Evolutionary conservation across 1,140 invertebrate species (phyloP).

Genomic region (Drosophila obscura): DNA sequence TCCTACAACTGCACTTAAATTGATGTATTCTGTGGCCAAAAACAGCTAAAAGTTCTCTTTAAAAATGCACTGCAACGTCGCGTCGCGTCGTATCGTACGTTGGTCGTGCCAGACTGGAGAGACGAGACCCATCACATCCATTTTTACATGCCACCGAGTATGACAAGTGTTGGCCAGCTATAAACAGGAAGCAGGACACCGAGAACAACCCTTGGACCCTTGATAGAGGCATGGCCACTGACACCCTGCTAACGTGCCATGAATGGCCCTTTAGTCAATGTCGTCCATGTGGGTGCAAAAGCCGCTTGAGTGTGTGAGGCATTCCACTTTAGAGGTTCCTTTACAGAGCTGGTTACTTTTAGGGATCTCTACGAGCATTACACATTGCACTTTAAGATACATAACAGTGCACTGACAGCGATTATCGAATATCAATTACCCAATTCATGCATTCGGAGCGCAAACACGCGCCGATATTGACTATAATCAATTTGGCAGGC

Average conservation of each 20-base stretch:
- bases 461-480: too few relatives aligned
- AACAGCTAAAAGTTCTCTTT: slow-evolving; percentile 22
- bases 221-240: slow-evolving; percentile 31
- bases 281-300: slow-evolving; percentile 15
- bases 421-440: slow-evolving; percentile 2
- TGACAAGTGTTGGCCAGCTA: slow-evolving; percentile 63
- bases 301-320: slow-evolving; percentile 29
- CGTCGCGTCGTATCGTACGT: too few relatives aligned
- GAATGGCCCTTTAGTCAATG: slow-evolving; percentile 32
- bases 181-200: slow-evolving; percentile 50
- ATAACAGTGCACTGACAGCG: too few relatives aligned
- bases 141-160: slow-evolving; percentile 50
- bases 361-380: not conserved
- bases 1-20: slow-evolving; percentile 29
- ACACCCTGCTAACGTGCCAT: slow-evolving; percentile 21
- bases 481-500: too few relatives aligned
- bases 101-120: not conserved
- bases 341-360: not conserved
- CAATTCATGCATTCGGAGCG: too few relatives aligned
- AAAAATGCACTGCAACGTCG: slow-evolving; percentile 23
- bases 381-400: not conserved
- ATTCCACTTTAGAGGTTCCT: not conserved
- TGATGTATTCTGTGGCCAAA: slow-evolving; percentile 45
- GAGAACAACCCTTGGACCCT: slow-evolving; percentile 27
- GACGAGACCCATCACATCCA: slow-evolving; percentile 12